phyloP scores from a whole-genome alignment of 2,797 vertebrate species.

The Hoplostethus atlanticus region DNA sequence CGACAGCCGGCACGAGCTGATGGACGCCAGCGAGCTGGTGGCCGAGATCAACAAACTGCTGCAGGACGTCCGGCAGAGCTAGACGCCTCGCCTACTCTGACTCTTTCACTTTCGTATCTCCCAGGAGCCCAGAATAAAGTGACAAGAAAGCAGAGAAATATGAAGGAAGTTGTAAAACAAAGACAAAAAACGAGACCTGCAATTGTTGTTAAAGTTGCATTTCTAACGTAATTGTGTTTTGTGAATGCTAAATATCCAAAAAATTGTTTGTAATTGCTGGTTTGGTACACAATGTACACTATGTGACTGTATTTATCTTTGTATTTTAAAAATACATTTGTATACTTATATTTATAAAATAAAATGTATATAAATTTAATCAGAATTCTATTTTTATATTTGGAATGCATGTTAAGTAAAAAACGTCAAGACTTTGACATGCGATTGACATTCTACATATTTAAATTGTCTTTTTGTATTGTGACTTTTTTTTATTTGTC shows the following conservation, averaged over 20 bases:
- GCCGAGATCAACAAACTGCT: slow-evolving; percentile 98
- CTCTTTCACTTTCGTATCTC: too few species aligned
- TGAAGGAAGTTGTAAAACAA: slow-evolving; percentile 58
- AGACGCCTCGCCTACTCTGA: slow-evolving; percentile 62
- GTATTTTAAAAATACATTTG: slow-evolving; percentile 99
- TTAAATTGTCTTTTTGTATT: slow-evolving; percentile 79
- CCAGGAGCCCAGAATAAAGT: too few species aligned
- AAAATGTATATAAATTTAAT: slow-evolving; percentile 88
- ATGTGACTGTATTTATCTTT: slow-evolving; percentile 99
- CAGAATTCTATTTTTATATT: slow-evolving; percentile 99
- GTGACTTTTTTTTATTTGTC: slow-evolving; percentile 74
- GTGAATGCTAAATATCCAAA: slow-evolving; percentile 99
- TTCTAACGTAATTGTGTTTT: slow-evolving; percentile 97
- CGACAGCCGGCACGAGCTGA: slow-evolving; percentile 95
- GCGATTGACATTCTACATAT: slow-evolving; percentile 76
- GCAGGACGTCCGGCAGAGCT: slow-evolving; percentile 97
- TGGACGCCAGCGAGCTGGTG: slow-evolving; percentile 98
- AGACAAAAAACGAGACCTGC: slow-evolving; percentile 80
- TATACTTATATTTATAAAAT: slow-evolving; percentile 96
- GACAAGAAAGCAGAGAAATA: not conserved
- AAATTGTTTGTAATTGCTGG: slow-evolving; percentile 92
- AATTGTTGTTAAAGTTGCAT: slow-evolving; percentile 93
- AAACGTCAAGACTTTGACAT: slow-evolving; percentile 83
- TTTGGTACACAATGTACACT: slow-evolving; percentile 94
- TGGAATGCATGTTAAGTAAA: slow-evolving; percentile 84